phyloP scores from a whole-genome alignment of 2,888 invertebrate species.

The Tetragnatha montana region DNA sequence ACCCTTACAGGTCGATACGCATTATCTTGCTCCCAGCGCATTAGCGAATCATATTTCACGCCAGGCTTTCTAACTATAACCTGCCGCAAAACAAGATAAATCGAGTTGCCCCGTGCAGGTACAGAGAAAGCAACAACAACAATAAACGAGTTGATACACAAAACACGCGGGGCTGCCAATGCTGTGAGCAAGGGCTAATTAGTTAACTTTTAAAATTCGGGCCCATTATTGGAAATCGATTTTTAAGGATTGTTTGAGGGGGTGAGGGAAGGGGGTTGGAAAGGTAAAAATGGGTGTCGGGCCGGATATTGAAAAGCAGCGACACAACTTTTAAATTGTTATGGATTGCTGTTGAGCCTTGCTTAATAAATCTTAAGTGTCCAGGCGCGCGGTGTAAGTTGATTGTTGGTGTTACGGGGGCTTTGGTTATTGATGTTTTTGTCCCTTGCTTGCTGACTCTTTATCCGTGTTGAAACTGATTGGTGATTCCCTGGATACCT shows the following conservation, averaged over 20 bases:
- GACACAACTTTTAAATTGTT: not conserved
- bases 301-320: not conserved
- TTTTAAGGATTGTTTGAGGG: not conserved
- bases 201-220: not conserved
- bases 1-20: slow-evolving; percentile 21
- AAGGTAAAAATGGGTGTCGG: not conserved
- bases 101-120: not conserved
- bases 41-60: slow-evolving; percentile 37
- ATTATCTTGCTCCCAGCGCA: slow-evolving; percentile 25
- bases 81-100: not conserved
- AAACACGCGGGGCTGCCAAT: not conserved
- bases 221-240: not conserved
- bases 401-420: no score
- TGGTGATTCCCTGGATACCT: no score
- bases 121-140: not conserved
- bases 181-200: not conserved
- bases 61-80: not conserved
- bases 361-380: not conserved
- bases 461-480: no score
- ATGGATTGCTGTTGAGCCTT: not conserved
- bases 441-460: no score
- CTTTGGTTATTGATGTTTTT: no score
- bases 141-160: slow-evolving; percentile 9
- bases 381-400: no score
- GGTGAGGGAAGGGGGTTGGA: not conserved